These are phyloP conservation scores for Sylvietta virens DNA, from an alignment of 2,113 vertebrate genomes.

Conservation along the genomic window DNA sequence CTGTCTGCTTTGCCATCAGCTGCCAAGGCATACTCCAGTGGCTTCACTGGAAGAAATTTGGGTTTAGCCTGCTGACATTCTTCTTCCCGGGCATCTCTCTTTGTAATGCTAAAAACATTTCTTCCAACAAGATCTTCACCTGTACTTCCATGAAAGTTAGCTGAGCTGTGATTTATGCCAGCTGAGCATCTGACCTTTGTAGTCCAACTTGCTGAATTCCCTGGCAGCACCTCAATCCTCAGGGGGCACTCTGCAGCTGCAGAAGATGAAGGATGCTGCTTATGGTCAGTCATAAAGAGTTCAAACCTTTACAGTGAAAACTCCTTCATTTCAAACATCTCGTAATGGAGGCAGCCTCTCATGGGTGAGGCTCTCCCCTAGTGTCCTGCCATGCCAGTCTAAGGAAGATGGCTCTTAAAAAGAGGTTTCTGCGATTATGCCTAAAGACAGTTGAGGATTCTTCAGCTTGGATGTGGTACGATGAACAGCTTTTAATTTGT, in stretches of 20 bases:
- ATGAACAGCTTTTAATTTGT: constrained; percentile 16
- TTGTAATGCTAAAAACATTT: background rate
- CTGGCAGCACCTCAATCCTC: background rate
- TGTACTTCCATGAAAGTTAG: background rate
- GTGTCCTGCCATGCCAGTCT: background rate
- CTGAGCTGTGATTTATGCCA: background rate
- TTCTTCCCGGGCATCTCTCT: background rate
- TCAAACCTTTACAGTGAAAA: constrained; percentile 8
- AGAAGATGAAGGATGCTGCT: background rate
- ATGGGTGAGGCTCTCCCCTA: background rate
- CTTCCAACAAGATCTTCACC: background rate
- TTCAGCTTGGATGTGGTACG: background rate
- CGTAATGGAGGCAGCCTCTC: background rate
- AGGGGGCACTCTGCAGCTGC: background rate
- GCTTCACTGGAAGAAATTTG: background rate
- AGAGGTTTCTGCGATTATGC: background rate
- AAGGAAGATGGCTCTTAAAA: background rate
- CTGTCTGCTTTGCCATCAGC: background rate
- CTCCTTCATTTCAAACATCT: background rate
- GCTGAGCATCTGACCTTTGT: background rate
- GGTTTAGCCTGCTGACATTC: background rate
- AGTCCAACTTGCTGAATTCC: background rate
- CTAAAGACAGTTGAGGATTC: background rate
- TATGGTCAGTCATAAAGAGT: background rate
- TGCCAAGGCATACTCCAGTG: background rate